These are phyloP conservation scores for Xiphias gladius DNA, from an alignment of 2,113 vertebrate genomes.

Conservation along the genomic window DNA sequence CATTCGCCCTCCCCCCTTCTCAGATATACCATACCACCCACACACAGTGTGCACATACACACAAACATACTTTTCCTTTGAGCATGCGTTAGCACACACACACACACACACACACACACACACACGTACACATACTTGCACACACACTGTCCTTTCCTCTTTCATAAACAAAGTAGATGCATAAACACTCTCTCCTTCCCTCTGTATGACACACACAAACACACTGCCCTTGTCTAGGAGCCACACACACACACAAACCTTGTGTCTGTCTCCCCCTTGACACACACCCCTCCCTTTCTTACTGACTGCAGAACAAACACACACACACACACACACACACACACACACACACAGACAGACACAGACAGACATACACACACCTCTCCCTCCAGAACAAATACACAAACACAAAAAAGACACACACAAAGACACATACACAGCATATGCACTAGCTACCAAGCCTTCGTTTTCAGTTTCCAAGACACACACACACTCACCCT, in stretches of 20 bases:
- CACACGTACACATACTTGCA: slow-evolving; percentile 42
- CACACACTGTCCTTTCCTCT: slow-evolving; percentile 80
- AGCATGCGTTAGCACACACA: slow-evolving; percentile 46
- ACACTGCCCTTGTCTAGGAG: slow-evolving; percentile 76
- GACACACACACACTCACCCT: slow-evolving; percentile 63
- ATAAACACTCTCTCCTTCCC: slow-evolving; percentile 84
- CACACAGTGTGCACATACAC: slow-evolving; percentile 61
- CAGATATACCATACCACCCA: slow-evolving; percentile 77
- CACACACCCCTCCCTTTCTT: slow-evolving; percentile 78
- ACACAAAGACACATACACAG: slow-evolving; percentile 60
- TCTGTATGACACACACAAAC: slow-evolving; percentile 77
- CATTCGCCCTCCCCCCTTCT: slow-evolving; percentile 25
- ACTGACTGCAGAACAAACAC: slow-evolving; percentile 79
- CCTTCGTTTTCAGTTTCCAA: slow-evolving; percentile 79
- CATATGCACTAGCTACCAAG: slow-evolving; percentile 74
- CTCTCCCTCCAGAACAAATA: slow-evolving; percentile 78
- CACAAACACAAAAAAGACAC: slow-evolving; percentile 67
- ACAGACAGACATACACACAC: slow-evolving; percentile 57
- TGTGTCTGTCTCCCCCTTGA: slow-evolving; percentile 75
- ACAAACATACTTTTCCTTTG: slow-evolving; percentile 59
- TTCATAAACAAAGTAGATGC: slow-evolving; percentile 89
- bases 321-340: slow-evolving; percentile 51
- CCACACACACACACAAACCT: slow-evolving; percentile 70
- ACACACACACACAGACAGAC: slow-evolving; percentile 43
- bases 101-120: slow-evolving; percentile 42